Conservation (phyloP, 2,888 invertebrate genomes). For the Spilarctia lutea region DNA sequence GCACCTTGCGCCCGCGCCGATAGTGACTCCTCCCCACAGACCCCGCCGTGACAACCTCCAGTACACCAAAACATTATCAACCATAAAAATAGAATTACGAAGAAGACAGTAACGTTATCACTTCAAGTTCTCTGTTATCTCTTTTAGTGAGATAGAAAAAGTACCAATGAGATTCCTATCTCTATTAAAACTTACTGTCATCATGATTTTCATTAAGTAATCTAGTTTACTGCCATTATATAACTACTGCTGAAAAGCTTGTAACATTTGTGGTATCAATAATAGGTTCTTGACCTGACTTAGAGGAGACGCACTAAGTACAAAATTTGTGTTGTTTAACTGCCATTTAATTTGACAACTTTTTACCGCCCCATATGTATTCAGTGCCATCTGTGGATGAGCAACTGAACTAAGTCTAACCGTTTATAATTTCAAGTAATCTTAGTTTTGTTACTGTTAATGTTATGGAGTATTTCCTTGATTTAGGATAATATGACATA, state of each 20-base stretch:
- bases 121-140: not conserved
- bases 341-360: not conserved
- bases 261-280: not conserved
- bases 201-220: not conserved
- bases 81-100: conserved; percentile 1
- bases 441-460: not conserved
- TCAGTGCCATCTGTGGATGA: not conserved
- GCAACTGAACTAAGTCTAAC: not conserved
- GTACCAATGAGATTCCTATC: not conserved
- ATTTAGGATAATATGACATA: not conserved
- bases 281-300: not conserved
- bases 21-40: conserved; percentile 49
- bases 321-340: not conserved
- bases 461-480: not conserved
- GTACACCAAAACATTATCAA: conserved; percentile 34
- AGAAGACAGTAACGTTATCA: not conserved
- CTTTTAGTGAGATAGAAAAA: not conserved
- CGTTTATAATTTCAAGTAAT: not conserved
- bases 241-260: not conserved
- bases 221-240: not conserved
- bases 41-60: conserved; percentile 36
- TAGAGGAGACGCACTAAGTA: not conserved
- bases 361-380: not conserved
- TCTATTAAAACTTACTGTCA: not conserved
- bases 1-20: conserved; percentile 79